These are phyloP conservation scores for Galaxea fascicularis DNA, from an alignment of 92 coral and sea anemone species.

Conservation along the genomic window DNA sequence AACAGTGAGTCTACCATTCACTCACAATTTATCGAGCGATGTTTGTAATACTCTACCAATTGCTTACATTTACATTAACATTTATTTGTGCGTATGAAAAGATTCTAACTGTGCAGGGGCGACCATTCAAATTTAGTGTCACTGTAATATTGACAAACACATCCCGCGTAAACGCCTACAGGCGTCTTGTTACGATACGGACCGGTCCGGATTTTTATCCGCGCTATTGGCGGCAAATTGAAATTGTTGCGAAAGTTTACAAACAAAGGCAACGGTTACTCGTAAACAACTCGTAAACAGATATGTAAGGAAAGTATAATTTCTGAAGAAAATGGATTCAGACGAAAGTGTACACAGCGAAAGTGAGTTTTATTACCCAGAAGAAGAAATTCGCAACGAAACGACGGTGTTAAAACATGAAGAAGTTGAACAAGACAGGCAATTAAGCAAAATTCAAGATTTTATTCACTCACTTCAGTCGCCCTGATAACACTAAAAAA, in stretches of 20 bases:
- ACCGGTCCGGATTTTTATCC: not conserved
- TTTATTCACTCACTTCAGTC: not conserved
- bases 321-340: not conserved
- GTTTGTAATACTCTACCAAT: too few relatives aligned
- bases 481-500: not conserved
- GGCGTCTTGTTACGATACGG: not conserved
- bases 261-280: not conserved
- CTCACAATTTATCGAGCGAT: too few relatives aligned
- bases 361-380: not conserved
- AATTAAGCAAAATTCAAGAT: constrained; percentile 1
- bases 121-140: too few relatives aligned
- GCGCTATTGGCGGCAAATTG: not conserved
- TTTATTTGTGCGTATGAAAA: too few relatives aligned
- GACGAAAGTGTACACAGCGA: not conserved
- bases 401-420: not conserved
- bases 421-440: not conserved
- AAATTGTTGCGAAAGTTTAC: not conserved
- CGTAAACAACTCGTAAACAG: too few relatives aligned
- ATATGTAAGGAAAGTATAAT: too few relatives aligned
- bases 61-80: too few relatives aligned
- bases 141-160: too few relatives aligned
- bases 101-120: too few relatives aligned
- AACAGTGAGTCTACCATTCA: too few relatives aligned
- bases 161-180: too few relatives aligned
- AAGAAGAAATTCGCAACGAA: not conserved